Percentiles rank a stretch among this genome's conserved stretches.
phyloP scores from a whole-genome alignment of 2,797 vertebrate species.

The Sebastes oblongus region DNA sequence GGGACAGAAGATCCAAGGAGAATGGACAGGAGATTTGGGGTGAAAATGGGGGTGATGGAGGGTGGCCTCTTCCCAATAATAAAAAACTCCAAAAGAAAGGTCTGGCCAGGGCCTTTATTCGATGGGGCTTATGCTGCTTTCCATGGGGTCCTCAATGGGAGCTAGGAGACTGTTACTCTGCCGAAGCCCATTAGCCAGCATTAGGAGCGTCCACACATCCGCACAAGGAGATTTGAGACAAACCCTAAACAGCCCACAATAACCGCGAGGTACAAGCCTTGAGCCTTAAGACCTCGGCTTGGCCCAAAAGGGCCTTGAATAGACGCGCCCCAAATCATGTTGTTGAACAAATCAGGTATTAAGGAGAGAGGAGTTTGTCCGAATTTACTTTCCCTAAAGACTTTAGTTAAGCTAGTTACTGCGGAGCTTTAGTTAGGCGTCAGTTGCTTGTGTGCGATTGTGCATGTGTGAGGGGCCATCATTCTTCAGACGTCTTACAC shows the following conservation, averaged over 20 bases:
- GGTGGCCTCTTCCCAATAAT: constrained; percentile 79
- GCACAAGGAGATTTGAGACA: constrained; percentile 98
- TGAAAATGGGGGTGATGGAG: constrained; percentile 78
- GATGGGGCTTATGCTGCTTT: constrained; percentile 80
- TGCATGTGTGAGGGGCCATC: constrained; percentile 82
- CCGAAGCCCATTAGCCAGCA: constrained; percentile 94
- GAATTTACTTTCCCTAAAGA: constrained; percentile 99
- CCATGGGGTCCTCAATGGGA: constrained; percentile 81
- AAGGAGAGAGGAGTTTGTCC: constrained; percentile 96
- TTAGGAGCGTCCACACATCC: constrained; percentile 84
- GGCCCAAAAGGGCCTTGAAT: constrained; percentile 96
- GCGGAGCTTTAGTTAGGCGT: constrained; percentile 89
- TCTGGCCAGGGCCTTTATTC: constrained; percentile 79
- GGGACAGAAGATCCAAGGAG: constrained; percentile 71
- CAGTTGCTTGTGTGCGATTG: constrained; percentile 86
- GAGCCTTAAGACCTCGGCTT: constrained; percentile 86
- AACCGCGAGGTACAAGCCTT: constrained; percentile 85
- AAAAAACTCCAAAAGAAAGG: constrained; percentile 80
- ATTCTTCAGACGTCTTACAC: constrained; percentile 82
- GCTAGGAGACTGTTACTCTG: constrained; percentile 75
- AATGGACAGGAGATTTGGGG: constrained; percentile 79
- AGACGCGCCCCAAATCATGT: constrained; percentile 99
- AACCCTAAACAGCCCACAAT: constrained; percentile 88
- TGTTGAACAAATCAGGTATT: constrained; percentile 99
- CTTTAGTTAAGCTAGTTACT: constrained; percentile 99